Evolutionary conservation across 2,888 invertebrate species (phyloP), one percentile per base, ranked within the genome.

Genomic region (Prosopocoilus inquinatus): DNA sequence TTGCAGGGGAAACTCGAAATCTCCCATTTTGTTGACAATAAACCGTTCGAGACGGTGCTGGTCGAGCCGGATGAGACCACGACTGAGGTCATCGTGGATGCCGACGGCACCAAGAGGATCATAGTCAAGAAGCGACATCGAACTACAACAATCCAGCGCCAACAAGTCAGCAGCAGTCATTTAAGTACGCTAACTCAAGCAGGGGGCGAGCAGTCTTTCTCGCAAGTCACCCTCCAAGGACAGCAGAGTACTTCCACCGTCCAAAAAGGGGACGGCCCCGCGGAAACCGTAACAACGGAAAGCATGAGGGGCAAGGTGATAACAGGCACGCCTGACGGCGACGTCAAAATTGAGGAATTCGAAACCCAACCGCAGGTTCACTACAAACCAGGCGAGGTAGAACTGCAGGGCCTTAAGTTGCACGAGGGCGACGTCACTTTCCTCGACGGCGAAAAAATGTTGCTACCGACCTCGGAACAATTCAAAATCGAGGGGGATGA

Each of bases 41-140:
- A 89, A 65, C 83, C 90, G 0, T 91, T 91, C 68, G 91, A 91
- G 75, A 91, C 91, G 0, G 82, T 90, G 3, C 84, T 91, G 71
- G 84, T 89, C 1, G 90, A 91, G 72, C 91, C 91, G 0, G 90
- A 90, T 72, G 88, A 90, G 71, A 89, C 90, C 1, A 90, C 89
- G 0, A 91, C 91, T 0, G 89, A 90, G 76, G 88, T 91, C 2
- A 83, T 89, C n/a, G 84, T 86, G 0, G 90, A 90, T 67, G 84
- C 90, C 12, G 91, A 91, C 71, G 91, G 91, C 3, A 89, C 89
- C 0, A 90, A 88, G 69, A 81, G 89, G 63, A 90, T 91, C 47
- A 88, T 91, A 53, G 86, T 91, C 0, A 86, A 83, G 62, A 91
- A 89, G 75, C 72, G 89, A 3, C 83, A 88, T 50, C 83, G 85